Conservation (phyloP, 2,797 vertebrate species). For the Rhabdophis nuchalis region DNA sequence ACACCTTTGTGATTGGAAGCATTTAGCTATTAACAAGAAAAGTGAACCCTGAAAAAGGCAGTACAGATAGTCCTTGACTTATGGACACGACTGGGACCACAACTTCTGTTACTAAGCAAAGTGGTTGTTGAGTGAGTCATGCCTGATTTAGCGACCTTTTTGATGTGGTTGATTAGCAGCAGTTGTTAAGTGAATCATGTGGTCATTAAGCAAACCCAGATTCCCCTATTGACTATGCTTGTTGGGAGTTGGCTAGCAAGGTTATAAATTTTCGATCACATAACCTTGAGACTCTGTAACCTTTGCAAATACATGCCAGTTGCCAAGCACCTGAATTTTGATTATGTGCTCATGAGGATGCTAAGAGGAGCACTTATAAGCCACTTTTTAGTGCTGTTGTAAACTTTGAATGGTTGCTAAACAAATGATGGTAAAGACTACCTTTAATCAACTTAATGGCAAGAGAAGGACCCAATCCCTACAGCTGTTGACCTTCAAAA, state of each 20-base stretch:
- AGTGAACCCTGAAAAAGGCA: not conserved
- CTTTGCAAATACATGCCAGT: not conserved
- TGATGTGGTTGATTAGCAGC: not conserved
- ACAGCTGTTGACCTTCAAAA: not conserved
- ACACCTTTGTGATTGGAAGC: not conserved
- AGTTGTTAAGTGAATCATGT: not conserved
- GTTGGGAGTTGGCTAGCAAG: not conserved
- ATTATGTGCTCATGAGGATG: too few species aligned
- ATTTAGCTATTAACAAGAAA: not conserved
- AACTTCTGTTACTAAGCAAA: not conserved
- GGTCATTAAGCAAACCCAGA: not conserved
- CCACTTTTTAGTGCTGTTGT: too few species aligned
- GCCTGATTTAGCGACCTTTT: not conserved
- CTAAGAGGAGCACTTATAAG: too few species aligned
- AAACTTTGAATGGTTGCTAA: too few species aligned
- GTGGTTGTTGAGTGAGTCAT: not conserved
- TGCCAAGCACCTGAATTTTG: not conserved
- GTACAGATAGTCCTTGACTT: not conserved
- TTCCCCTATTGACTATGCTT: not conserved
- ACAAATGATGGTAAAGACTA: too few species aligned
- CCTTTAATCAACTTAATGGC: not conserved
- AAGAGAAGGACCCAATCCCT: not conserved
- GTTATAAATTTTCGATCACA: too few species aligned
- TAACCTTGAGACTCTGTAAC: too few species aligned
- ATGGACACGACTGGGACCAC: not conserved